Evolutionary conservation across 2,797 vertebrate species (phyloP).

Genomic region (Aplochiton taeniatus): DNA sequence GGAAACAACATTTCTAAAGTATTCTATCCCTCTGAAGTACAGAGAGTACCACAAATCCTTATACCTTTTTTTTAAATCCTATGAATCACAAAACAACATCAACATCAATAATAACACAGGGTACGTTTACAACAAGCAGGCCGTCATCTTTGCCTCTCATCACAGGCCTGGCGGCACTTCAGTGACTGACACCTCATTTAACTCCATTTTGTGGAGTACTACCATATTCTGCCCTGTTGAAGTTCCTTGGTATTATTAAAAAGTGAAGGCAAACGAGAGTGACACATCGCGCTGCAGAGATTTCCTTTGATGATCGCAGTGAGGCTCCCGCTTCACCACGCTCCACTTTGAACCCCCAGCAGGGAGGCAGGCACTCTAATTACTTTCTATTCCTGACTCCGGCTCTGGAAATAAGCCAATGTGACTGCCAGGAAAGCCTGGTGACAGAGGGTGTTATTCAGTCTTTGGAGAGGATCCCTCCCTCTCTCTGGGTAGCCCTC

Average conservation of each 20-base stretch:
- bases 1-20: too few relatives aligned
- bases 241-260: slow-evolving; percentile 49
- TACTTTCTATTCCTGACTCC: slow-evolving; percentile 78
- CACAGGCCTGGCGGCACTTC: too few relatives aligned
- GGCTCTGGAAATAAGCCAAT: slow-evolving; percentile 38
- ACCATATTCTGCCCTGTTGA: slow-evolving; percentile 16
- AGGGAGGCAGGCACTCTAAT: slow-evolving; percentile 68
- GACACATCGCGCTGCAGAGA: slow-evolving; percentile 43
- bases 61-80: too few relatives aligned
- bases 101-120: too few relatives aligned
- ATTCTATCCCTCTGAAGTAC: too few relatives aligned
- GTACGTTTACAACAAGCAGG: too few relatives aligned
- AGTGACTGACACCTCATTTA: background rate
- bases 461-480: slow-evolving; percentile 21
- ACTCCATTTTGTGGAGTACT: background rate
- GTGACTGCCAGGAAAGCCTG: slow-evolving; percentile 27
- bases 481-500: background rate
- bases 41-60: too few relatives aligned
- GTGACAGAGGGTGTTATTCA: slow-evolving; percentile 35
- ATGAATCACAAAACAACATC: too few relatives aligned
- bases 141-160: too few relatives aligned
- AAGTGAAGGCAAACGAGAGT: slow-evolving; percentile 41
- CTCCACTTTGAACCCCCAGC: slow-evolving; percentile 73
- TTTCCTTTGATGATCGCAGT: slow-evolving; percentile 62
- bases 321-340: slow-evolving; percentile 49